Base-by-base conservation (phyloP, 2,113 vertebrate genomes). In the Alosa alosa region DNA sequence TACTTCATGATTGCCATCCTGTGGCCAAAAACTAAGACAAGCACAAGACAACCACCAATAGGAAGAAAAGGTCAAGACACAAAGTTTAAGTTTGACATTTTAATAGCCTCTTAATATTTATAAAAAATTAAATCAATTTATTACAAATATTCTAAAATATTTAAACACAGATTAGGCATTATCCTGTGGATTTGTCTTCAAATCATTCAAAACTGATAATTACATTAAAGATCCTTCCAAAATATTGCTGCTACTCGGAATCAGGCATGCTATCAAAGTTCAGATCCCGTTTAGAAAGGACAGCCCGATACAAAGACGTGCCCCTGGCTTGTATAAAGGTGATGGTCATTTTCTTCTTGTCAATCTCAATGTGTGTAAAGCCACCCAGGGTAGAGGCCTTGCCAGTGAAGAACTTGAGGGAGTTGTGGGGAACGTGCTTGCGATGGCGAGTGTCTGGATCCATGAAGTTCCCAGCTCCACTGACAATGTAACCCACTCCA, bases 401-500 rank as follows among this genome's bases (percentile, higher is more conserved):
- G 8, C 96, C 96, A 0, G 95, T 96, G 91, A 96, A 97, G 94
- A 97, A 98, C 88, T 96, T 96, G 10, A 98, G 89, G 68, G 96
- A 95, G 18, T 92, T 95, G 3, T 84, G 90, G 82, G 97, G 97
- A 82, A 97, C 96, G 0, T 91, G 84, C 13, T 92, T 92, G 50
- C 91, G 92, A 85, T 98, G 97, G 0, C 90, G 91, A 10, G 87
- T 85, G 0, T 96, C 96, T 0, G 96, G 90, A 83, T 98, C 97
- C 93, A 98, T 94, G 91, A 98, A 98, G 93, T 98, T 98, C 10
- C 97, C 97, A 0, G 97, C 97, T 1, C 97, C 97, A 0, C 97
- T 98, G 84, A 98, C 94, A 41, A 98, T 92, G 0, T 97, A 97
- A 85, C 97, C 97, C n/a, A 97, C 89, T 0, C 92, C 95, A 0